These are phyloP conservation scores for Orchesella cincta DNA, from an alignment of 1,140 invertebrate genomes.

Conservation along the genomic window DNA sequence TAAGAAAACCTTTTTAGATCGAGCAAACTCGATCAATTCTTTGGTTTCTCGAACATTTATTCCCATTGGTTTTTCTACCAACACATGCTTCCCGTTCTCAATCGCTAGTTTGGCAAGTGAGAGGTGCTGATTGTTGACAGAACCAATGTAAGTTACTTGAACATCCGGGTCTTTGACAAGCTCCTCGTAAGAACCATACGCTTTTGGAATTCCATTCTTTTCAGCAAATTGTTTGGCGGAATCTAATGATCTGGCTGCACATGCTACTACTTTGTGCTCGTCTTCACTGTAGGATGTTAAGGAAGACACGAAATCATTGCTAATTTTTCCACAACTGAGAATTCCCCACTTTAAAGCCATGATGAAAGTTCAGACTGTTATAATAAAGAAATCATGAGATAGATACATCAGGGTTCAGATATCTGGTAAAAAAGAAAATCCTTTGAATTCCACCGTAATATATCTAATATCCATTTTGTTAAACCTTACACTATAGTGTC, in stretches of 20 bases:
- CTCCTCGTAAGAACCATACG: slow-evolving; percentile 74
- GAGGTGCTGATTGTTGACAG: slow-evolving; percentile 71
- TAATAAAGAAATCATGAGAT: too few species aligned
- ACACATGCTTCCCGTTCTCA: slow-evolving; percentile 73
- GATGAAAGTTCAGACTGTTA: too few species aligned
- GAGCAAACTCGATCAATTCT: slow-evolving; percentile 64
- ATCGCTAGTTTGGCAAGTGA: slow-evolving; percentile 69
- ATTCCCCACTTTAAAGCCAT: slow-evolving; percentile 66
- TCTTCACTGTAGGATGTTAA: slow-evolving; percentile 64
- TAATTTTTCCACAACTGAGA: slow-evolving; percentile 70
- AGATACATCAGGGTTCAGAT: too few species aligned
- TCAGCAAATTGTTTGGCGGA: slow-evolving; percentile 74
- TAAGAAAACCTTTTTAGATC: slow-evolving; percentile 69
- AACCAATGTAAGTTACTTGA: slow-evolving; percentile 74
- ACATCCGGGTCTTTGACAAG: slow-evolving; percentile 74
- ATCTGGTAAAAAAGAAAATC: too few species aligned
- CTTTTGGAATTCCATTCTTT: slow-evolving; percentile 67
- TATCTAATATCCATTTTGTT: too few species aligned
- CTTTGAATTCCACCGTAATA: too few species aligned
- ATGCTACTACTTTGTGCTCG: slow-evolving; percentile 71
- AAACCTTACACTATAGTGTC: too few species aligned
- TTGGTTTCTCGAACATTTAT: slow-evolving; percentile 70
- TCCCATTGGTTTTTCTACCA: slow-evolving; percentile 82
- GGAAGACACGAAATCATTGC: slow-evolving; percentile 76
- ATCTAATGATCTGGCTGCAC: slow-evolving; percentile 71